phyloP scores from a whole-genome alignment of 2,113 vertebrate genomes.

The human region GRCh38 chr3:127657001-127657500 shows the following conservation, averaged over 20 bases:
- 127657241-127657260: neutral
- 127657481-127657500: neutral
- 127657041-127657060: neutral
- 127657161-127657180: neutral
- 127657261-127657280: neutral
- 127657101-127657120: neutral
- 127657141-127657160: neutral
- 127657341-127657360: neutral
- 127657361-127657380: too few species aligned
- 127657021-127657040: too few species aligned
- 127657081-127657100: neutral
- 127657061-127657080: neutral
- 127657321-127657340: fast-evolving
- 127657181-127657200: neutral
- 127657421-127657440: neutral
- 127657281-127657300: neutral
- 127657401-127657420: neutral
- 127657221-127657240: neutral
- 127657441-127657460: neutral
- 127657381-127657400: neutral
- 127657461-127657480: neutral
- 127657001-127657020: too few species aligned
- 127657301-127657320: neutral
- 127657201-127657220: neutral
- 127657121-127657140: neutral